These are phyloP conservation scores for Polyommatus iphigenia DNA, from an alignment of 2,888 invertebrate genomes.

Conservation along the genomic window DNA sequence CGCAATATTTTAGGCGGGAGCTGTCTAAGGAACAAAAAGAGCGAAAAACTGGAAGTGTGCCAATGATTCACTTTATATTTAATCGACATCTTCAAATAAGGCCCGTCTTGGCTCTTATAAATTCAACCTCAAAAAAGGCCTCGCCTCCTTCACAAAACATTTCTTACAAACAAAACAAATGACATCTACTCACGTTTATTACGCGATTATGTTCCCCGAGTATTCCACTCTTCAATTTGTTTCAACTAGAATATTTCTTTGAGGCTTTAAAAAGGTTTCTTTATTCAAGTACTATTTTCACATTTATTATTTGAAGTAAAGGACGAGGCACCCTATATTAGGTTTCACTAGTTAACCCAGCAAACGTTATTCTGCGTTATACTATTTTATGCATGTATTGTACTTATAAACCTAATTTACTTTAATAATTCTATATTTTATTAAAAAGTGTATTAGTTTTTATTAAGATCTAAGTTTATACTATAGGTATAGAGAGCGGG, in stretches of 20 bases:
- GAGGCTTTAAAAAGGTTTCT: constrained; percentile 19
- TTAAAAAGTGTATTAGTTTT: no score
- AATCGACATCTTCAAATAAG: constrained; percentile 14
- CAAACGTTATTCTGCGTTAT: no score
- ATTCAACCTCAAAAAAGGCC: constrained; percentile 10
- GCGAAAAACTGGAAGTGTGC: neutral
- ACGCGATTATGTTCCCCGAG: constrained; percentile 4
- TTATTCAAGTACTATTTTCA: neutral
- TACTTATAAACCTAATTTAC: no score
- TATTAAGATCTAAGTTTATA: no score
- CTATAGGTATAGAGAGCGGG: no score
- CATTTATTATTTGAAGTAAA: neutral
- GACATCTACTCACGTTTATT: constrained; percentile 18
- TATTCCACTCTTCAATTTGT: constrained; percentile 11
- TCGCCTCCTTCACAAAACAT: constrained; percentile 13
- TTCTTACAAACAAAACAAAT: constrained; percentile 24
- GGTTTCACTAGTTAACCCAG: no score
- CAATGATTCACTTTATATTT: constrained; percentile 3
- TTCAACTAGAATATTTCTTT: constrained; percentile 20
- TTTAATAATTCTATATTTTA: no score
- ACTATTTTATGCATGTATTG: no score
- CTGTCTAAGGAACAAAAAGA: neutral
- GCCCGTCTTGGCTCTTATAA: neutral
- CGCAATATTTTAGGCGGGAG: neutral
- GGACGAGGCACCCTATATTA: neutral